Base-by-base conservation (phyloP, 2,888 invertebrate species). In the Drosophila histrio region DNA sequence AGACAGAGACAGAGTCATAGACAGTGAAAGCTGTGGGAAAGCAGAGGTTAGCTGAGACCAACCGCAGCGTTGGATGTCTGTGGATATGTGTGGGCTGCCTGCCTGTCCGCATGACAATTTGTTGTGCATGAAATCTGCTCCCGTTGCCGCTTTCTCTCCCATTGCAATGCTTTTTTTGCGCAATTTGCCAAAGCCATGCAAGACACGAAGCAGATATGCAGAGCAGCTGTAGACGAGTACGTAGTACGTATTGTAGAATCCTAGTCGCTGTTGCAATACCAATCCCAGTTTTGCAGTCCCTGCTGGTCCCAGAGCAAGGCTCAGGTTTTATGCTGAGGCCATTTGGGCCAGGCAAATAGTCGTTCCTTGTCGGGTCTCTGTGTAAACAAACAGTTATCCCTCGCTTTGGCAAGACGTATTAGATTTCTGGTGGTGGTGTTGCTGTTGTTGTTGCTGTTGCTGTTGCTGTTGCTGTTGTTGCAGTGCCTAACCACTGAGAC, bases 91-190 rank as follows among this genome's bases (percentile, higher is more conserved):
- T 72, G 77, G 79, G 77, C 50, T 79, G 80, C 62, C 78, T 83
- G 85, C 74, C 85, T 84, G 83, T 84, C 83, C 85, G 83, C 83
- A 84, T 84, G 83, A 84, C 83, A 84, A 84, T 84, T 84, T 84
- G 83, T 82, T 85, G 83, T 80, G 80, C 80, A 77, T 83, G 83
- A 85, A 84, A 84, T 84, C 81, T 82, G 77, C 79, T 64, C 69
- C 58, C 56, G 68, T 49, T 74, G 64, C 76, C 54, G 61, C 43
- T 34, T 52, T 30, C n/a, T 44, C 15, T 26, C 24, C 9, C 56
- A 49, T 65, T 78, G 69, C 73, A 68, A 78, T 82, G 78, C n/a
- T n/a, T 82, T 82, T 84, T 82, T 82, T 85, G 77, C 80, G 75
- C 85, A 84, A 84, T 84, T 84, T 84, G 85, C 84, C 79, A 84